Percentiles rank a stretch among this genome's conserved stretches.
These are phyloP conservation scores for Rhinogobio ventralis DNA, from an alignment of 2,797 vertebrate species.

Conservation along the genomic window DNA sequence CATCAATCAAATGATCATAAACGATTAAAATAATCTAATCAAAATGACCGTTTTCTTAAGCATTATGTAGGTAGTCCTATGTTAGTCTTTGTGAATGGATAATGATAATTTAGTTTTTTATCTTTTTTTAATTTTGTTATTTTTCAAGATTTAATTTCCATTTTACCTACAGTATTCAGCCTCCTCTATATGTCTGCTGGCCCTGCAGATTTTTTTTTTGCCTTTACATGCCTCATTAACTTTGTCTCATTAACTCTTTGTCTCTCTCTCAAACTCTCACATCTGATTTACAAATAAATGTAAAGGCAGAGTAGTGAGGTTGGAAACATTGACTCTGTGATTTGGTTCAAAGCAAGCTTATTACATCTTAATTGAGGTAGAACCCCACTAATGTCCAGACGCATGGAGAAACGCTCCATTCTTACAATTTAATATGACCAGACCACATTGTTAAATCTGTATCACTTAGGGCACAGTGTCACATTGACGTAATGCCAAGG, in stretches of 20 bases:
- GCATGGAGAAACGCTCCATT: slow-evolving; percentile 41
- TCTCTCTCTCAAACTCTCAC: slow-evolving; percentile 4
- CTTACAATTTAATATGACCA: slow-evolving; percentile 20
- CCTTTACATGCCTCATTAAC: slow-evolving; percentile 18
- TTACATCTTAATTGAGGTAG: slow-evolving; percentile 16
- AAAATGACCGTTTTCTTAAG: not conserved
- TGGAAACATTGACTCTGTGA: slow-evolving; percentile 50
- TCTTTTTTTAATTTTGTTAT: not conserved
- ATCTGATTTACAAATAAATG: slow-evolving; percentile 33
- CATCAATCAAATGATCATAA: slow-evolving; percentile 28
- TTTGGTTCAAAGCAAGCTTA: slow-evolving; percentile 33
- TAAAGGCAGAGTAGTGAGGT: slow-evolving; percentile 41
- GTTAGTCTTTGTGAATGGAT: not conserved
- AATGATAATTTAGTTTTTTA: not conserved
- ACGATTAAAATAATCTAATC: not conserved
- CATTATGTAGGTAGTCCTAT: not conserved
- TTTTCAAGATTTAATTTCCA: not conserved
- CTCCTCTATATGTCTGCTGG: not conserved
- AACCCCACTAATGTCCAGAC: not conserved
- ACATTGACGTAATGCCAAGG: slow-evolving; percentile 35
- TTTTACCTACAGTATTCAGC: not conserved
- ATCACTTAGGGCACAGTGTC: slow-evolving; percentile 28
- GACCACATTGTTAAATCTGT: slow-evolving; percentile 46
- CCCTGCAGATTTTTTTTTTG: not conserved
- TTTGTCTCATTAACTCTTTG: not conserved